Evolutionary conservation across 2,797 vertebrate species (phyloP).

Genomic region (Etheostoma nigrum): DNA sequence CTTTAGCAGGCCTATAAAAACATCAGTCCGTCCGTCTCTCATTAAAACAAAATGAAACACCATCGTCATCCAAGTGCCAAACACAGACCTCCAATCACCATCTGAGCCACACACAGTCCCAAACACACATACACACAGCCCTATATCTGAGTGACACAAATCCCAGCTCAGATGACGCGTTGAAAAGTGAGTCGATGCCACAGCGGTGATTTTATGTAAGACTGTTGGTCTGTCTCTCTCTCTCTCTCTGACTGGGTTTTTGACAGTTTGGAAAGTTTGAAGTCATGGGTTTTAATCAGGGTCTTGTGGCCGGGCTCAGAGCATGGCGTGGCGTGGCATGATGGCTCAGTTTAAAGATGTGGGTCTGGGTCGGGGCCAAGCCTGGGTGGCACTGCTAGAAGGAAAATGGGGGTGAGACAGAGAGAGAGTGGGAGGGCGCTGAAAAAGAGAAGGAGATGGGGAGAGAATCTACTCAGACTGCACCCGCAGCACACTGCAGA

Average conservation of each 20-base stretch:
- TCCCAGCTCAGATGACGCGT: constrained; percentile 60
- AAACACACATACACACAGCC: constrained; percentile 28
- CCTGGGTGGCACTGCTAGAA: constrained; percentile 79
- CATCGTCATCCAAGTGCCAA: constrained; percentile 54
- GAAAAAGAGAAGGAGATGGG: constrained; percentile 29
- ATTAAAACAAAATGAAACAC: constrained; percentile 72
- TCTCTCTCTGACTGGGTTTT: constrained; percentile 60
- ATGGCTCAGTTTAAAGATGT: constrained; percentile 86
- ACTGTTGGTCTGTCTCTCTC: constrained; percentile 34
- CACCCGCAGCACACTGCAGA: constrained; percentile 55
- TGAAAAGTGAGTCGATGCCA: constrained; percentile 71
- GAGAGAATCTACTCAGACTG: constrained; percentile 34
- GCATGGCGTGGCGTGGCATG: constrained; percentile 82
- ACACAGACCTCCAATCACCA: constrained; percentile 36
- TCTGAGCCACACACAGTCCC: constrained; percentile 37
- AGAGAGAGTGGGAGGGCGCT: neutral
- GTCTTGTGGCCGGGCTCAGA: constrained; percentile 76
- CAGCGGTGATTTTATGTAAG: constrained; percentile 61
- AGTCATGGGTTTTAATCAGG: constrained; percentile 89
- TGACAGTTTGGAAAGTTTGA: constrained; percentile 88
- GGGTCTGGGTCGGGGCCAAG: constrained; percentile 84
- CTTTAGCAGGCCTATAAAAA: constrained; percentile 42
- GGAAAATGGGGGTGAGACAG: constrained; percentile 15
- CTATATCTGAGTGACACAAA: constrained; percentile 63
- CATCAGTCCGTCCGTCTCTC: constrained; percentile 36